Evolutionary conservation across 2,888 invertebrate species (phyloP), one percentile per base, ranked within the genome.

Genomic region (Portevinia maculata): DNA sequence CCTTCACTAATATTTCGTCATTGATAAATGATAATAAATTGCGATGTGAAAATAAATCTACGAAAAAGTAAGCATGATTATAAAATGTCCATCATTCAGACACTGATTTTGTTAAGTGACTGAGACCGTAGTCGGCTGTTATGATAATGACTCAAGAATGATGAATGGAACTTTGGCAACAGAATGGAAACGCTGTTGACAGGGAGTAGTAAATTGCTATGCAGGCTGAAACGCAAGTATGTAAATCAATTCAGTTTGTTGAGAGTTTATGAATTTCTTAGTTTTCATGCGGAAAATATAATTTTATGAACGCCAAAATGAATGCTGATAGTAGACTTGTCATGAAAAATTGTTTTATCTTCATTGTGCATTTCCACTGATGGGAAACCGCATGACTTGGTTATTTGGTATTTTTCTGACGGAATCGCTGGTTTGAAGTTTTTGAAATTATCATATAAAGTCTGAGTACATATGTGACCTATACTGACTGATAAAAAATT

Each of bases 51-150:
- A 39, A 37, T 55, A 50, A 55, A 55, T 57, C 48, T 15, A 39
- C n/a, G 5, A 7, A 19, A 17, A 59, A 34, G 34, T 50, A 44
- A 9, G 53, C 39, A 76, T 69, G 46, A 62, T 60, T 69, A 76
- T 69, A 32, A 69, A 34, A 53, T 76, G 13, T 5, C 53, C 39
- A 53, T 48, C 67, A 76, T 53, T 34, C 9, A 53, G 75, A 76
- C 69, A 69, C 60, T 62, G 75, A 76, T 69, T 44, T 32, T 52
- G 53, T 32, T 76, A 69, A 62, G 60, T 46, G 32, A 69, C 8
- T 53, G 17, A 17, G 60, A 60, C 53, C 53, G 74, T 37, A 50
- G 64, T 65, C 44, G 44, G 57, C 59, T 59, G 15, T 13, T 37
- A 60, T 48, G 75, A 62, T 69, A 76, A 76, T 62, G 46, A 69